Evolutionary conservation across 2,113 vertebrate genomes (phyloP), one percentile per base, ranked within the genome.

Genomic region (Dunckerocampus dactyliophorus): DNA sequence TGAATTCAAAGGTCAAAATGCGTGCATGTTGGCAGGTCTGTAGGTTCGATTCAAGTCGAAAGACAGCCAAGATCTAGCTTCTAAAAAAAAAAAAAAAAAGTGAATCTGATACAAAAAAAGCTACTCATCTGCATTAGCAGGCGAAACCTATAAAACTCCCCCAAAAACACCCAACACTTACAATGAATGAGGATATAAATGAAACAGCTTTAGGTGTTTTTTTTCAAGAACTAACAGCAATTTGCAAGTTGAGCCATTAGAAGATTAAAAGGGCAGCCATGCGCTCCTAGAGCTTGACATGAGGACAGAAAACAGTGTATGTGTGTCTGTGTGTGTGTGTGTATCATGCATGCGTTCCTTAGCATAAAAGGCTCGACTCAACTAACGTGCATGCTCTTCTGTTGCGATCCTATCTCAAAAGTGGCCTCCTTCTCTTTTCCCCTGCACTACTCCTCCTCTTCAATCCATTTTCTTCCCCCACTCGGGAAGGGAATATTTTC

Each of bases 261-360:
- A 59, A 80, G 62, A 48, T 71, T 76, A 66, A 85, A 80, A 85
- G 78, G 69, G 60, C 82, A 69, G 72, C 67, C 75, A 75, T 76
- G 88, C 86, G 80, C 62, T 78, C 74, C 71, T 61, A 24, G 66
- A 74, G 70, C 77, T 67, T 46, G 16, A 62, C 42, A 58, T 80
- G 79, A 59, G 52, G 71, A 62, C 31, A 69, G 47, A 57, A 19
- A 45, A 22, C 20, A 42, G 52, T 17, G 39, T 47, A 59, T 12
- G 65, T 31, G 34, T 28, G 60, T 62, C 62, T 16, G 56, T 28
- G 60, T 62, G 65, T 16, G 56, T 47, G 47, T 58, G 45, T 65
- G 20, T 39, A 47, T 43, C 39, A 43, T 31, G 46, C 16, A 59
- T 60, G 53, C 73, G 43, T 75, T 71, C 54, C 53, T 74, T 43